These are phyloP conservation scores for Pandemis corylana DNA, from an alignment of 2,888 invertebrate genomes.

Conservation along the genomic window DNA sequence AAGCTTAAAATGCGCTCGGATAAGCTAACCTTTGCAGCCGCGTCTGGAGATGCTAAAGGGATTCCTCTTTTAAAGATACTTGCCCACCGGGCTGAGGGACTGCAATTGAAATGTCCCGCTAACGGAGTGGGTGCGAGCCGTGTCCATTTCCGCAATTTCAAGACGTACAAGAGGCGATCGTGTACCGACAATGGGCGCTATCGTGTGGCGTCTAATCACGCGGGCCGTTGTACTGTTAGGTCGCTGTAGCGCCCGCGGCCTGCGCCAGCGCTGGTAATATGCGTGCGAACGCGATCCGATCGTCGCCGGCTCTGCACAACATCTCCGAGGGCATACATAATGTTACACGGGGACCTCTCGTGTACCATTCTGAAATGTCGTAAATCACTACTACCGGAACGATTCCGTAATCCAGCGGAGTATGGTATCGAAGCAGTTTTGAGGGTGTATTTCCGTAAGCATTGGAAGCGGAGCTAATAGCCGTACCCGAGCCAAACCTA, in stretches of 20 bases:
- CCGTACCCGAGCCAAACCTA: slow-evolving; percentile 54
- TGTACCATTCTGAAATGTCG: slow-evolving; percentile 35
- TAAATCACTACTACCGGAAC: slow-evolving; percentile 33
- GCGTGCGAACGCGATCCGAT: slow-evolving; percentile 83
- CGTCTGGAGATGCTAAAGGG: slow-evolving; percentile 31
- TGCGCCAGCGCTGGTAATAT: slow-evolving; percentile 68
- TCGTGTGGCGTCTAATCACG: slow-evolving; percentile 84
- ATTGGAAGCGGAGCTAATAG: slow-evolving; percentile 59
- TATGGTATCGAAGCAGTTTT: slow-evolving; percentile 34
- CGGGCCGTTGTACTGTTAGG: slow-evolving; percentile 78
- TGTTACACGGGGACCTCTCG: slow-evolving; percentile 24
- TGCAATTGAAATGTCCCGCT: slow-evolving; percentile 83
- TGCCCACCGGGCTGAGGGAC: slow-evolving; percentile 64
- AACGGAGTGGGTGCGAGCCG: slow-evolving; percentile 76
- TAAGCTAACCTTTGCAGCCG: slow-evolving; percentile 20
- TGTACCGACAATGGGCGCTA: slow-evolving; percentile 83
- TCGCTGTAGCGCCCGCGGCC: slow-evolving; percentile 70
- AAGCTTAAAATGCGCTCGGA: background rate
- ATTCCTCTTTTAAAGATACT: slow-evolving; percentile 61
- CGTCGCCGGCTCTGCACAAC: slow-evolving; percentile 59
- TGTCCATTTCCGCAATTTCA: slow-evolving; percentile 83
- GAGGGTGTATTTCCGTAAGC: slow-evolving; percentile 25
- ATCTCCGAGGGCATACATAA: slow-evolving; percentile 44
- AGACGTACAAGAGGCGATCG: slow-evolving; percentile 81
- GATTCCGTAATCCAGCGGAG: slow-evolving; percentile 31